A percentile compares a stretch with the other conserved stretches of the same genome.
phyloP scores from a whole-genome alignment of 2,797 vertebrate genomes.

The Bradypus variegatus region DNA sequence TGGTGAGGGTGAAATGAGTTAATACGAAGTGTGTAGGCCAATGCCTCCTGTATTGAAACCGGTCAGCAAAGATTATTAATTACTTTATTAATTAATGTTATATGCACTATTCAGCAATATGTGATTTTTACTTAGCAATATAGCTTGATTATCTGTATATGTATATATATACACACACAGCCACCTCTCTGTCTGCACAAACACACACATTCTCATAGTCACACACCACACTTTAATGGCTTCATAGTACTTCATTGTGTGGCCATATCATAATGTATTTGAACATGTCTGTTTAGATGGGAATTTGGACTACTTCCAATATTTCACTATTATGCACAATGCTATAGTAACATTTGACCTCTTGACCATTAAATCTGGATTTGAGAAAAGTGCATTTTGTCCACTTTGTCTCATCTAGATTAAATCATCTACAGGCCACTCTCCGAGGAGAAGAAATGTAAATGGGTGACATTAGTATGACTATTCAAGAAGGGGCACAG shows the following conservation, averaged over 20 bases:
- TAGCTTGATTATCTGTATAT: not conserved
- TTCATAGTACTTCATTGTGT: not conserved
- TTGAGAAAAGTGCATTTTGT: not conserved
- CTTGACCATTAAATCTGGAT: not conserved
- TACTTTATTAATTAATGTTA: conserved; percentile 12
- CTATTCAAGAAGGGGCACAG: not conserved
- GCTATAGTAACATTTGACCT: not conserved
- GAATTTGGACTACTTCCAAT: not conserved
- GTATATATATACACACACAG: not conserved
- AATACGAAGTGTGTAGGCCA: not conserved
- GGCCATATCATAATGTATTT: not conserved
- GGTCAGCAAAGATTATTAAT: not conserved
- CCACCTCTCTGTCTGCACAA: not conserved
- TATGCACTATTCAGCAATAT: not conserved
- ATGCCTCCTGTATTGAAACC: not conserved
- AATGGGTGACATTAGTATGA: not conserved
- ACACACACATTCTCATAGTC: not conserved
- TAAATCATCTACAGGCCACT: not conserved
- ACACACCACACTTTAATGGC: not conserved
- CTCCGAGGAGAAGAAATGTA: not conserved
- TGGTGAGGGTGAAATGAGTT: not conserved
- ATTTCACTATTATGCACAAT: not conserved
- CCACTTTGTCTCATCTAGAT: not conserved
- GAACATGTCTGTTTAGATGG: not conserved
- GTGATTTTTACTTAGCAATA: not conserved